Conservation (phyloP, 2,888 invertebrate genomes). For the Clistopyga incitator region DNA sequence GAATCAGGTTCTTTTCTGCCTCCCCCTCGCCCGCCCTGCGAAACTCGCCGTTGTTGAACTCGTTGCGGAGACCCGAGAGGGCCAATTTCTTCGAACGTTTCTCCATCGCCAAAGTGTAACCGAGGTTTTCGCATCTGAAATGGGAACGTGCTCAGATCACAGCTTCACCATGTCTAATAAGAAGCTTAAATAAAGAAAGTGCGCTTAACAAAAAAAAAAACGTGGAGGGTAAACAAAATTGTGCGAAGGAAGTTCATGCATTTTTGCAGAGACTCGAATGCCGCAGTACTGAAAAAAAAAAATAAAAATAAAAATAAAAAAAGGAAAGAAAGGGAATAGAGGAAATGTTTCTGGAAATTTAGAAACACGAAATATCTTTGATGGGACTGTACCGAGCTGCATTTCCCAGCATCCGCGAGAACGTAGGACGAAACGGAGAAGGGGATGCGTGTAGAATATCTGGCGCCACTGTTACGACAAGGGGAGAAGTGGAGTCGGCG, state of each 20-base stretch:
- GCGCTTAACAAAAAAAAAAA: no score
- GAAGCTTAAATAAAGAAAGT: not conserved
- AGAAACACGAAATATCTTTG: conserved; percentile 18
- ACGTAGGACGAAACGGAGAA: conserved; percentile 7
- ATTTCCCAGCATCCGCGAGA: conserved; percentile 27
- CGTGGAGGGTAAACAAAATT: no score
- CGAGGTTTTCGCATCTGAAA: conserved; percentile 16
- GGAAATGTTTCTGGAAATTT: not conserved
- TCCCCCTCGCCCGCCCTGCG: conserved; percentile 25
- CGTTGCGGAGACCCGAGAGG: conserved; percentile 40
- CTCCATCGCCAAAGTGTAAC: conserved; percentile 21
- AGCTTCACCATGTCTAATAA: not conserved
- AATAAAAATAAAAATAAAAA: conserved; percentile 20
- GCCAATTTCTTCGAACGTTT: conserved; percentile 59
- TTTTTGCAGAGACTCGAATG: no score
- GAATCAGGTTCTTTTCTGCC: conserved; percentile 47
- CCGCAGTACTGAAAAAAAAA: no score
- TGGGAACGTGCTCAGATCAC: not conserved
- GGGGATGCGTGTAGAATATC: conserved; percentile 67
- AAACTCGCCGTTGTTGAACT: conserved; percentile 4
- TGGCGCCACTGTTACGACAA: conserved; percentile 76
- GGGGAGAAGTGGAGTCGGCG: conserved; percentile 68
- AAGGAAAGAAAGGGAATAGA: no score
- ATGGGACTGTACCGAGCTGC: conserved; percentile 31
- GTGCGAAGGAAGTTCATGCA: no score